These are phyloP conservation scores for Melanotaenia nigrans DNA, from an alignment of 2,797 vertebrate genomes.

Conservation along the genomic window DNA sequence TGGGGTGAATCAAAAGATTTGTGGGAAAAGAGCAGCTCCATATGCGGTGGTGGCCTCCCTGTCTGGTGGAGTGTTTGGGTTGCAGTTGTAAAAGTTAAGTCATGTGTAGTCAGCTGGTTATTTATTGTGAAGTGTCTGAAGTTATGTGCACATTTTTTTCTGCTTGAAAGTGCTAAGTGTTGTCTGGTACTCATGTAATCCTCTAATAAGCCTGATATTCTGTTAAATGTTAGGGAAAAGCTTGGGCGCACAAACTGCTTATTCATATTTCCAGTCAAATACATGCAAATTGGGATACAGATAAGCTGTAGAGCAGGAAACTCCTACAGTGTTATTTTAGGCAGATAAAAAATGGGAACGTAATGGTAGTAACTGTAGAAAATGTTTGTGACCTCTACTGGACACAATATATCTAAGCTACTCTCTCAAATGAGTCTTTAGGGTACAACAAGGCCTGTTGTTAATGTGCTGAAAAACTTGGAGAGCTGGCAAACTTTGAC, in stretches of 20 bases:
- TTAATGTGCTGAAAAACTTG: slow-evolving; percentile 26
- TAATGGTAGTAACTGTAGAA: not conserved
- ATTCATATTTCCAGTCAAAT: slow-evolving; percentile 25
- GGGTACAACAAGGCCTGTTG: not conserved
- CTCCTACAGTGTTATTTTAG: slow-evolving; percentile 8
- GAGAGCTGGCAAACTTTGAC: slow-evolving; percentile 4
- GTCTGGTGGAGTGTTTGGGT: slow-evolving; percentile 30
- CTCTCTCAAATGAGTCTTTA: slow-evolving; percentile 7
- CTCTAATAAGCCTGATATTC: not conserved
- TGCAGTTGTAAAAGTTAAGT: slow-evolving; percentile 49
- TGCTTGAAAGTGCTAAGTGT: not conserved
- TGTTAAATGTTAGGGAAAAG: slow-evolving; percentile 25
- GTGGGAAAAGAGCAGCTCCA: slow-evolving; percentile 33
- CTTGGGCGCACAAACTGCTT: slow-evolving; percentile 18
- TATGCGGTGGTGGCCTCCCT: slow-evolving; percentile 31
- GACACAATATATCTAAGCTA: slow-evolving; percentile 1
- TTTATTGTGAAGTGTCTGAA: slow-evolving; percentile 21
- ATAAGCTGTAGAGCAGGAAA: slow-evolving; percentile 16
- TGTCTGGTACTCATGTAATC: not conserved
- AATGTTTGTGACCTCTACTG: not conserved
- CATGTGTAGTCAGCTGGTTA: slow-evolving; percentile 56
- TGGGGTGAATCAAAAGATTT: slow-evolving; percentile 39
- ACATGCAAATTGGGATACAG: slow-evolving; percentile 45
- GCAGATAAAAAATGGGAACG: slow-evolving; percentile 18
- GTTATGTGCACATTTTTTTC: slow-evolving; percentile 27